These are phyloP conservation scores for Agonopterix alstromeriana DNA, from an alignment of 2,888 invertebrate species.

Conservation along the genomic window DNA sequence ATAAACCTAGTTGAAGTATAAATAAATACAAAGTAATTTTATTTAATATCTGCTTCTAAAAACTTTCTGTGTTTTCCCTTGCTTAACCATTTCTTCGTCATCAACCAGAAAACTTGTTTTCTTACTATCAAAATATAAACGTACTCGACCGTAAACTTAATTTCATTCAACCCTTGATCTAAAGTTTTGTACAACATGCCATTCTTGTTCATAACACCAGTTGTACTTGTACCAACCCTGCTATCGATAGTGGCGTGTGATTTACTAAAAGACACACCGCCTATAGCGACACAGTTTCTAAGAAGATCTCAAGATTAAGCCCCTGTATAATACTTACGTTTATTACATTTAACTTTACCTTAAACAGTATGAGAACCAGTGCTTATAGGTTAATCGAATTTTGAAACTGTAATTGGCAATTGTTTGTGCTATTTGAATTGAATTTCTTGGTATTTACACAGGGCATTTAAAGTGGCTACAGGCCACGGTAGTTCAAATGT, in stretches of 20 bases:
- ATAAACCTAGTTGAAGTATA: too few relatives aligned
- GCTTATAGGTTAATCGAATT: slow-evolving; percentile 32
- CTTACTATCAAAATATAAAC: too few relatives aligned
- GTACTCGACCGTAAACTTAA: too few relatives aligned
- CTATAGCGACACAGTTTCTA: slow-evolving; percentile 48
- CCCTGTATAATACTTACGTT: slow-evolving; percentile 32
- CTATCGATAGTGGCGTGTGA: slow-evolving; percentile 36
- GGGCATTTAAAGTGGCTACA: slow-evolving; percentile 17
- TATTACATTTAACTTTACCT: slow-evolving; percentile 33
- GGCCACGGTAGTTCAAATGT: slow-evolving; percentile 23
- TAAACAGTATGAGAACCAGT: slow-evolving; percentile 40
- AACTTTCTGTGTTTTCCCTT: too few relatives aligned
- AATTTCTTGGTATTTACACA: slow-evolving; percentile 34
- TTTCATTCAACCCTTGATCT: too few relatives aligned
- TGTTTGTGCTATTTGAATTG: slow-evolving; percentile 42
- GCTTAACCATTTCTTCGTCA: too few relatives aligned
- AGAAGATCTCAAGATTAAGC: slow-evolving; percentile 56
- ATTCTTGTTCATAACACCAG: neutral
- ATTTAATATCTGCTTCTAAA: too few relatives aligned
- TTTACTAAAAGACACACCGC: slow-evolving; percentile 53
- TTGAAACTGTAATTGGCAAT: slow-evolving; percentile 51
- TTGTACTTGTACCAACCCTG: slow-evolving; percentile 25
- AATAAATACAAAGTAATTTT: too few relatives aligned
- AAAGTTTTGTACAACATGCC: too few relatives aligned
- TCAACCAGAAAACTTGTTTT: too few relatives aligned